Evolutionary conservation across 2,113 vertebrate genomes (phyloP), one percentile per base, ranked within the genome.

Genomic region (Micronisus gabar): DNA sequence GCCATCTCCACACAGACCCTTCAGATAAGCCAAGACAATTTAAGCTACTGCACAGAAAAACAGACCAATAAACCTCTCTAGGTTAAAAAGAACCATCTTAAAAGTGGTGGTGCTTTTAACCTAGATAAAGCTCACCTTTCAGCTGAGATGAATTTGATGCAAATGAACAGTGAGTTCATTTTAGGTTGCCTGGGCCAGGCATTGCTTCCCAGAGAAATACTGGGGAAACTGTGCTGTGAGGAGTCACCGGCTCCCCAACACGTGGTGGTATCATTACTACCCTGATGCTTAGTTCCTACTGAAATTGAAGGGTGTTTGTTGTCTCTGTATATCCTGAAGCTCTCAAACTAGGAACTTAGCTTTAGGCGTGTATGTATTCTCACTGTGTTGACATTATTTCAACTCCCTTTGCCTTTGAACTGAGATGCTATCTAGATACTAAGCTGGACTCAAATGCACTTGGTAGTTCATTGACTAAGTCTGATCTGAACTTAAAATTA

Each of bases 191-290:
- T 62, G 12, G 63, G 34, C 59, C 25, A 40, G 23, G 26, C 10
- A 4, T 1, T 87, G 41, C 48, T 66, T 63, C 36, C n/a, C 19
- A 66, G 62, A 75, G 61, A 59, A 87, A 78, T 12, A 7, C 32
- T 53, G 1, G 7, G 45, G 73, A 73, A 81, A 10, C 7, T 58
- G 29, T 25, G 32, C 36, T 61, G 8, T 18, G 26, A 38, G 40
- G 25, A 41, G 29, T 19, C 9, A 29, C 53, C 48, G 63, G 16
- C 45, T 92, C 26, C 26, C 40, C 0, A 3, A 2, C 26, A n/a
- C 0, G 0, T 3, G 5, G 21, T 29, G 10, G 4, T 48, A 13
- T 15, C 48, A 76, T 43, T 34, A 3, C 15, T 65, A 19, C 27
- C 41, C 26, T 52, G 8, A 20, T 52, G 26, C 58, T 50, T 67